Base-by-base conservation (phyloP, 2,113 vertebrate species). In the Nothobranchius furzeri region DNA sequence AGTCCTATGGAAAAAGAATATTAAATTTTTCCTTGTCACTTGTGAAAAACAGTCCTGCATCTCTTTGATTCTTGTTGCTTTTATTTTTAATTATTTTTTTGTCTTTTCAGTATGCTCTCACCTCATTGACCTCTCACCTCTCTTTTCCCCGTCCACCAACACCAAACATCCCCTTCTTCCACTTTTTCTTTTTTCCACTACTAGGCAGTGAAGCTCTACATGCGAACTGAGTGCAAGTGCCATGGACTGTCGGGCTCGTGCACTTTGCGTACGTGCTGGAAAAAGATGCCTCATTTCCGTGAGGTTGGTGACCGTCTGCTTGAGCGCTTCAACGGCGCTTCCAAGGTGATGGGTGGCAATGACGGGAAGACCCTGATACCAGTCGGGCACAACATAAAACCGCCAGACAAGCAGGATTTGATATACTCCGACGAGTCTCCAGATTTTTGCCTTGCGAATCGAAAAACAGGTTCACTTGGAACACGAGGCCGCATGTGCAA, bases 171-270 rank as follows among this genome's bases (percentile, higher is more conserved):
- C 47, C 14, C 13, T 5, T 14, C 15, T n/a, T 49, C 30, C 30
- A 30, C 30, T 30, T 4, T 4, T 30, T 20, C 3, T 9, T 50
- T 20, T 49, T 9, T 40, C 50, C 56, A 35, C 42, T 72, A 24
- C 25, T 87, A 99, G 97, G 97, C 96, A 0, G 96, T 99, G 85
- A 94, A 94, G 88, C 95, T 96, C 81, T 95, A 98, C 87, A 98
- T 96, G 93, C 91, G 96, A 84, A 98, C 95, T 9, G 98, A 99
- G 69, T 99, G 98, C 79, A 99, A 98, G 80, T 99, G 98, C 79
- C 97, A 99, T 0, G 96, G 97, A 1, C 93, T 99, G 60, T 99
- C 98, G 0, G 96, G 98, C 56, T 98, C 97, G 4, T 99, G 97
- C 92, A 96, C 96, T 0, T 85, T 99, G 78, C 90, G 95, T 25